Evolutionary conservation across 1,140 invertebrate species (phyloP), one percentile per base, ranked within the genome.

Genomic region (Pseudomyrmex cubaensis): DNA sequence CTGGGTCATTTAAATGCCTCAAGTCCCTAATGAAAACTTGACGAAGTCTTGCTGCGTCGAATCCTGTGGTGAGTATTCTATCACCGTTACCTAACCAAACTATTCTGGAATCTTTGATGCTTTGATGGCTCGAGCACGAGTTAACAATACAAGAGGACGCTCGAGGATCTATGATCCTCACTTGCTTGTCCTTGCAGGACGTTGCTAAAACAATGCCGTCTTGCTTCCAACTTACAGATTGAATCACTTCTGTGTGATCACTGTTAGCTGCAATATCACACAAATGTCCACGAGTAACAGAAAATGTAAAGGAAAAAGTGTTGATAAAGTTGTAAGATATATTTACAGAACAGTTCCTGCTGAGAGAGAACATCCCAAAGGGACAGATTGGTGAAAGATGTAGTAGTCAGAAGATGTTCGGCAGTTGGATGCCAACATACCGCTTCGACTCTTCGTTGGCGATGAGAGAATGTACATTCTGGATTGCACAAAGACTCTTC

Each of bases 1-100:
- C 96, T 0, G 97, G 96, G 76, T 96, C 95, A 0, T 95, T 95
- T 74, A 99, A 95, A 90, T 98, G 98, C 80, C 98, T 95, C 56
- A 98, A 93, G 94, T 99, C 98, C 57, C 98, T 96, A 74, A 99
- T 96, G 90, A 97, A 97, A 76, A 99, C 96, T 94, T 99, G 97
- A 85, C 98, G 95, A 50, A 97, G 94, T 87, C 98, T 96, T 62
- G 96, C 96, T 17, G 96, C 94, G 92, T 97, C 96, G 85, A 97
- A 97, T 59, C 96, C 96, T 77, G 98, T 98, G 3, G 98, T 98
- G 0, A 99, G 91, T 82, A 99, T 96, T 86, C 96, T 95, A 54
- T 97, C 96, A 7, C 35, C 5, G 77, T 96, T 96, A 17, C 97
- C 98, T 0, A 99, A 94, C 98, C 98, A 99, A 0, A 98, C 96